Conservation (phyloP, 2,113 vertebrate species). For the Tenrec ecaudatus region DNA sequence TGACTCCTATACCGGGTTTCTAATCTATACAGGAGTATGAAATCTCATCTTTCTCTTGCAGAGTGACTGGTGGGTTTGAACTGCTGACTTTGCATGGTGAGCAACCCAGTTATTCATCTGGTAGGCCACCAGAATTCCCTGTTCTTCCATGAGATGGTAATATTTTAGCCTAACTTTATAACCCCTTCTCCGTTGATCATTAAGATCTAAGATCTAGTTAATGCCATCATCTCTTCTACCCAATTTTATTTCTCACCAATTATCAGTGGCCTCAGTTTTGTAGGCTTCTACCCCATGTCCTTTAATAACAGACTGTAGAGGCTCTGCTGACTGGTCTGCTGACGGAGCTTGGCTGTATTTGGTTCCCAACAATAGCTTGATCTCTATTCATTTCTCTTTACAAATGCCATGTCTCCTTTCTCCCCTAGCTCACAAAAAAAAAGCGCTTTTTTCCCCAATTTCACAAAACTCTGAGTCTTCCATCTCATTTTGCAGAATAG, state of each 20-base stretch:
- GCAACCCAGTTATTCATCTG: too few species aligned
- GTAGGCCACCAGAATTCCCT: too few species aligned
- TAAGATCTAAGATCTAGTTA: background rate
- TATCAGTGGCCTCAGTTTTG: background rate
- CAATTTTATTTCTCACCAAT: background rate
- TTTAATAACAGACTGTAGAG: background rate
- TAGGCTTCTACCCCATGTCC: conserved; percentile 20
- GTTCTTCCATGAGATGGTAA: background rate
- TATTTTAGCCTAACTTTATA: background rate
- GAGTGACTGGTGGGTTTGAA: too few species aligned
- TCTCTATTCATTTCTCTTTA: conserved; percentile 30
- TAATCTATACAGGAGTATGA: too few species aligned
- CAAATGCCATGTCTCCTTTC: background rate
- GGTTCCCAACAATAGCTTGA: background rate
- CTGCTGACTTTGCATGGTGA: too few species aligned
- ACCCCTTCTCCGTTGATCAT: background rate
- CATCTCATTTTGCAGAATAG: background rate
- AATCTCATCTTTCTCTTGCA: too few species aligned
- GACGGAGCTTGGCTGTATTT: conserved; percentile 22
- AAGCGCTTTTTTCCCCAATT: background rate
- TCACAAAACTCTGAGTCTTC: conserved; percentile 13
- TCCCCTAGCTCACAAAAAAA: background rate
- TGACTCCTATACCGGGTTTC: too few species aligned
- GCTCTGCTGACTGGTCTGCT: background rate
- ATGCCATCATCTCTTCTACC: background rate